phyloP scores from a whole-genome alignment of 2,797 vertebrate species.

The Aselliscus stoliczkanus region DNA sequence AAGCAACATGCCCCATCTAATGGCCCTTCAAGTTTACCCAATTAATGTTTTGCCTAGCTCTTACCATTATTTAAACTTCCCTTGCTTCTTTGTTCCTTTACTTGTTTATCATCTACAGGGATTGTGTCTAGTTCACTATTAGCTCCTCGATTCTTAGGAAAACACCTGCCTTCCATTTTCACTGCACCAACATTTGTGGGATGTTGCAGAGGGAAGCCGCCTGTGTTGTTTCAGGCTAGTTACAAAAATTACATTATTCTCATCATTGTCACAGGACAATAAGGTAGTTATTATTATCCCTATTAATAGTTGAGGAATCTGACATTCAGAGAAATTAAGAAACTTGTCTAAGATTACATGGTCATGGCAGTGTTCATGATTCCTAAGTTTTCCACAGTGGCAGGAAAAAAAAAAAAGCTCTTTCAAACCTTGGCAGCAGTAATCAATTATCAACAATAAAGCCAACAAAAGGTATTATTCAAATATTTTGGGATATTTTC shows the following conservation, averaged over 20 bases:
- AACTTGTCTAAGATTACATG: not conserved
- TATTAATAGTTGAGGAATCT: not conserved
- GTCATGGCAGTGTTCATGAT: not conserved
- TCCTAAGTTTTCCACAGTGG: not conserved
- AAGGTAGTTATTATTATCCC: not conserved
- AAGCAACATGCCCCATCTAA: not conserved
- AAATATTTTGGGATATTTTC: not conserved
- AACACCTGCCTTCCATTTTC: not conserved
- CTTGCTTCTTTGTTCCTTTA: not conserved
- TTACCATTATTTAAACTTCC: not conserved
- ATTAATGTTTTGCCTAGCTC: not conserved
- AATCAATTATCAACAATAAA: not conserved
- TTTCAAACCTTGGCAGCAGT: not conserved
- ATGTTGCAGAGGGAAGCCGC: not conserved
- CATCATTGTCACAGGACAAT: not conserved
- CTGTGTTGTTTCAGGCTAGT: not conserved
- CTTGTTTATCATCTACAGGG: not conserved
- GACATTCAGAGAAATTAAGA: not conserved
- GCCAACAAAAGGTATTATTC: not conserved
- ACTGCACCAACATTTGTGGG: not conserved
- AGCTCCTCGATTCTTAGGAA: not conserved
- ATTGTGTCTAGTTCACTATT: not conserved
- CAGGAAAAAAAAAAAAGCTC: not conserved
- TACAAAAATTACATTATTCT: not conserved
- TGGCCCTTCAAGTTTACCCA: not conserved